These are phyloP conservation scores for Intellagama lesueurii DNA, from an alignment of 2,797 vertebrate genomes.

Conservation along the genomic window DNA sequence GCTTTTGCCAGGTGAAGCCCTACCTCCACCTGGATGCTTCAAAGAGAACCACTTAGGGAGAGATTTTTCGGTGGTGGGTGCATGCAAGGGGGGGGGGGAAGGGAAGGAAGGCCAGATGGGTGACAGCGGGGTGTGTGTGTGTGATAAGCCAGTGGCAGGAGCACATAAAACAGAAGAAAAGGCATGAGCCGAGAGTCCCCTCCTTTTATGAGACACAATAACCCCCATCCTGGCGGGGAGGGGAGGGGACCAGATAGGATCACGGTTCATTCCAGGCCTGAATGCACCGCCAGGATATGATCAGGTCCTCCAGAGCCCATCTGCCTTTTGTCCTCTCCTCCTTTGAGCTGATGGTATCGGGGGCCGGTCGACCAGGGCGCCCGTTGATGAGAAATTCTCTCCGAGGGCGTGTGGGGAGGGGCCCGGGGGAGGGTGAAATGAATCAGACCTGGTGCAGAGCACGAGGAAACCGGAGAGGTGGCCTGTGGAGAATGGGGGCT, in stretches of 20 bases:
- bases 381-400: constrained; percentile 13
- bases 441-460: background rate
- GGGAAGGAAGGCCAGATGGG: background rate
- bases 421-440: background rate
- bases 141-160: background rate
- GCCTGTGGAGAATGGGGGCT: too few relatives aligned
- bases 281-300: constrained; percentile 33
- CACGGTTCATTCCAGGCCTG: constrained; percentile 11
- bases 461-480: too few relatives aligned
- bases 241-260: constrained; percentile 23
- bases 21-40: too few relatives aligned
- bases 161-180: background rate
- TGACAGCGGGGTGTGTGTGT: background rate
- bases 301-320: constrained; percentile 28
- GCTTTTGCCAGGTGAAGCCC: background rate
- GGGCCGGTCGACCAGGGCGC: background rate
- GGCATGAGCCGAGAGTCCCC: background rate
- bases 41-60: background rate
- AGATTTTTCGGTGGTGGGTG: background rate
- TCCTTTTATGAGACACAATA: constrained; percentile 17
- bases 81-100: accelerated
- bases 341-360: constrained; percentile 18
- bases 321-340: constrained; percentile 30
- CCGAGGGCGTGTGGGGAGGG: background rate
- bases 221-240: constrained; percentile 14